Conservation (phyloP, 2,888 invertebrate genomes). For the Cephus runcator region DNA sequence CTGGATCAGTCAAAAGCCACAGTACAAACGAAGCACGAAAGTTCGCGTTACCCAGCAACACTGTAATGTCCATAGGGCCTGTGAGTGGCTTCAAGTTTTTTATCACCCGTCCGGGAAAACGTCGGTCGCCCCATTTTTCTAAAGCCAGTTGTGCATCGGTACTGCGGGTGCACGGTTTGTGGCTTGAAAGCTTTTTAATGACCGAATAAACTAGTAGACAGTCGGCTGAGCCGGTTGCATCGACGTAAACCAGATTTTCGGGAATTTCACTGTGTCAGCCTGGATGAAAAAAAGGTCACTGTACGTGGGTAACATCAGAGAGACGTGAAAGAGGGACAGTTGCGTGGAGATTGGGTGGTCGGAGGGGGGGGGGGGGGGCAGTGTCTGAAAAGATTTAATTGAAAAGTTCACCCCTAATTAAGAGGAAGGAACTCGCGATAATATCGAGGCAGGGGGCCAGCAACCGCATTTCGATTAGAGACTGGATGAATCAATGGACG, state of each 20-base stretch:
- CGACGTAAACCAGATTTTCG: neutral
- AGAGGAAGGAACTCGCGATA: constrained; percentile 12
- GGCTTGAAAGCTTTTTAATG: constrained; percentile 49
- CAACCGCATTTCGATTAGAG: constrained; percentile 4
- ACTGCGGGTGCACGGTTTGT: constrained; percentile 27
- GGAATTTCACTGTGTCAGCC: neutral
- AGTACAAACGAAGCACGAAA: neutral
- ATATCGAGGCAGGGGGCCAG: constrained; percentile 1
- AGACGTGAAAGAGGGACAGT: too few species aligned
- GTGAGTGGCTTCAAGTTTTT: neutral
- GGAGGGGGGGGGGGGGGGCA: neutral
- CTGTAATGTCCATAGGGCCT: neutral
- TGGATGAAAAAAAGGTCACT: neutral
- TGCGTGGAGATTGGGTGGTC: too few species aligned
- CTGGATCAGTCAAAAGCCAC: neutral
- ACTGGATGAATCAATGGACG: constrained; percentile 18
- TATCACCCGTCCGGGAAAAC: neutral
- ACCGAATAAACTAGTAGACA: constrained; percentile 33
- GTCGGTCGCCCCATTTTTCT: neutral
- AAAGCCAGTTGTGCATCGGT: constrained; percentile 8
- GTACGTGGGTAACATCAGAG: neutral
- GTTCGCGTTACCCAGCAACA: neutral
- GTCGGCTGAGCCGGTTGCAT: constrained; percentile 2
- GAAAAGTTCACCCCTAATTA: constrained; percentile 34
- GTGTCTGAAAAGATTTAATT: constrained; percentile 31